Evolutionary conservation across 1,140 invertebrate species (phyloP).

Genomic region (Oncopodura yosiiana): DNA sequence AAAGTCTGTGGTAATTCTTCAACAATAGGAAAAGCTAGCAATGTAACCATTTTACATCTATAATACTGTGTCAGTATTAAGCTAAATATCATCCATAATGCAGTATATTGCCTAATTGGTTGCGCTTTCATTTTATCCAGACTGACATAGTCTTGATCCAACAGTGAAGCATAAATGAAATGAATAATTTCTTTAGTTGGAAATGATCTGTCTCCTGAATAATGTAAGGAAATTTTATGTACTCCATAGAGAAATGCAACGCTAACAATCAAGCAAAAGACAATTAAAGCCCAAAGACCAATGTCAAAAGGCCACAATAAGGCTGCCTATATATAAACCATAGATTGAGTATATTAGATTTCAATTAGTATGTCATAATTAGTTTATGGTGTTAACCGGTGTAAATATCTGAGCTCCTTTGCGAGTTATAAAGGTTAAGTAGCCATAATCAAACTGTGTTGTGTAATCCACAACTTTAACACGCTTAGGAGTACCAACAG

Average conservation of each 20-base stretch:
- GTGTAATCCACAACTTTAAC: constrained; percentile 10
- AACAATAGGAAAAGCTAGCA: constrained; percentile 23
- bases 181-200: not conserved
- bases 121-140: not conserved
- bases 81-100: constrained; percentile 17
- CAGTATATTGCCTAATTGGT: constrained; percentile 4
- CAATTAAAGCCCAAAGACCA: constrained; percentile 6
- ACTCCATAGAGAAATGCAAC: not conserved
- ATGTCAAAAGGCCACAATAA: constrained; percentile 19
- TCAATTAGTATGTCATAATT: no score
- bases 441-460: constrained; percentile 13
- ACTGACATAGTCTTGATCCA: constrained; percentile 16
- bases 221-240: not conserved
- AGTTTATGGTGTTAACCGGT: no score
- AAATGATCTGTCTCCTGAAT: not conserved
- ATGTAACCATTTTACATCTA: constrained; percentile 21
- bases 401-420: constrained; percentile 6
- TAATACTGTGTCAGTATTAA: constrained; percentile 12
- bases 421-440: constrained; percentile 21
- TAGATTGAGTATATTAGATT: no score
- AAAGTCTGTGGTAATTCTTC: constrained; percentile 20
- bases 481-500: constrained; percentile 5
- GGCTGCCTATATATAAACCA: no score
- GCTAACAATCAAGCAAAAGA: not conserved
- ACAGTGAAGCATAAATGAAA: constrained; percentile 15